These are phyloP conservation scores for Paratrypauchen microcephalus DNA, from an alignment of 2,797 vertebrate genomes.

Conservation along the genomic window DNA sequence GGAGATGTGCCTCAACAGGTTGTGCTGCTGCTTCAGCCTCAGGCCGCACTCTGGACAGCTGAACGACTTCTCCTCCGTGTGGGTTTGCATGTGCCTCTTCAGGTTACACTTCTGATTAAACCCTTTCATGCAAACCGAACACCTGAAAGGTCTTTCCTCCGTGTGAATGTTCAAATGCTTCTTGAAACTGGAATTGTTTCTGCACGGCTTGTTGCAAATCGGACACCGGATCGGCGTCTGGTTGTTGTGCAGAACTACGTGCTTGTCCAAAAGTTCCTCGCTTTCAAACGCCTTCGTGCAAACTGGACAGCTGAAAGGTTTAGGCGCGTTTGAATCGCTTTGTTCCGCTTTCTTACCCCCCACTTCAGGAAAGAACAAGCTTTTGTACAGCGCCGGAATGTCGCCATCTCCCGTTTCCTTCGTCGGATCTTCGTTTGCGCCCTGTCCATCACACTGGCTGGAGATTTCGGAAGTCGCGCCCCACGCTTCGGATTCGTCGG, in stretches of 20 bases:
- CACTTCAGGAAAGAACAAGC: not conserved
- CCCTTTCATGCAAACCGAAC: not conserved
- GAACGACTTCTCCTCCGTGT: constrained; percentile 1
- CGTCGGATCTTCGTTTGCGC: too few relatives aligned
- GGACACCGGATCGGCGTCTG: not conserved
- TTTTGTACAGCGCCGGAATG: not conserved
- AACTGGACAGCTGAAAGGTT: not conserved
- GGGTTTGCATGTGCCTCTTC: constrained; percentile 1
- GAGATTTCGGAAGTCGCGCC: not conserved
- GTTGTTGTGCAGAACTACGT: not conserved
- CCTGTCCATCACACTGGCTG: not conserved
- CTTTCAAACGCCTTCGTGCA: not conserved
- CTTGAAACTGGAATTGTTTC: not conserved
- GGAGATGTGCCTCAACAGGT: constrained; percentile 2
- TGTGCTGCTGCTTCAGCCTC: constrained; percentile 6
- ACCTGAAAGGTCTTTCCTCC: not conserved
- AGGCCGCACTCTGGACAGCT: constrained; percentile 3
- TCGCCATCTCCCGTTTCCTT: not conserved
- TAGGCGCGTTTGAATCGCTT: too few relatives aligned
- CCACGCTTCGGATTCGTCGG: not conserved
- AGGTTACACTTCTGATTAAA: constrained; percentile 8
- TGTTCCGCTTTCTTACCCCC: not conserved
- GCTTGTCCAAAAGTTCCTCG: not conserved
- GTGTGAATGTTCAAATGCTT: constrained; percentile 7
- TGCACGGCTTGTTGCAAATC: not conserved